Evolutionary conservation across 2,888 invertebrate genomes (phyloP).

Genomic region (Drosophila mimetica): DNA sequence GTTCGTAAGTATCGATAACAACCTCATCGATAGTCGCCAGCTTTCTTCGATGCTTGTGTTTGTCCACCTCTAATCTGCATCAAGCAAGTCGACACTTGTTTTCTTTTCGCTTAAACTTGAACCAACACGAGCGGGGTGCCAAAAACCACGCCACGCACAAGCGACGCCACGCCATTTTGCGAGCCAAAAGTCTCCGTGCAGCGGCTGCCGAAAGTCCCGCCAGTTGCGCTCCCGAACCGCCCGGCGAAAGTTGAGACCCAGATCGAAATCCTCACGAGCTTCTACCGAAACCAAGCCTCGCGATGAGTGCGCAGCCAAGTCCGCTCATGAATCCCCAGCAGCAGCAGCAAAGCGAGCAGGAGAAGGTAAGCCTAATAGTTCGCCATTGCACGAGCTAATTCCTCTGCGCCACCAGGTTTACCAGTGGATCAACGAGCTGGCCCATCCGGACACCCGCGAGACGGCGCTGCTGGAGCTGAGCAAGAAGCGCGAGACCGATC

Average conservation of each 20-base stretch:
- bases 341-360: conserved; percentile 85
- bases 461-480: conserved; percentile 98
- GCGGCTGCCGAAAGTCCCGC: too few relatives aligned
- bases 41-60: too few relatives aligned
- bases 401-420: conserved; percentile 70
- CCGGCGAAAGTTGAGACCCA: not conserved
- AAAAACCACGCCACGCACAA: not conserved
- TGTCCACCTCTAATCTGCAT: not conserved
- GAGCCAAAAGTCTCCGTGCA: too few relatives aligned
- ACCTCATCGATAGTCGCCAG: too few relatives aligned
- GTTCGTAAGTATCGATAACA: not conserved
- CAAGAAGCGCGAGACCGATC: conserved; percentile 90
- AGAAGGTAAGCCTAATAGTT: conserved; percentile 67
- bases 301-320: conserved; percentile 91
- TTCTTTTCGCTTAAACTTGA: not conserved
- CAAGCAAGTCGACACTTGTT: not conserved
- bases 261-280: not conserved
- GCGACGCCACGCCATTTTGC: not conserved
- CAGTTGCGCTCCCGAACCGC: too few relatives aligned
- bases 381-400: not conserved
- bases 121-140: not conserved
- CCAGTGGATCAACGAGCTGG: conserved; percentile 86
- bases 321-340: conserved; percentile 87
- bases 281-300: not conserved
- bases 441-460: conserved; percentile 97